These are phyloP conservation scores for Spisula solida DNA, from an alignment of 2,888 invertebrate species.

Conservation along the genomic window DNA sequence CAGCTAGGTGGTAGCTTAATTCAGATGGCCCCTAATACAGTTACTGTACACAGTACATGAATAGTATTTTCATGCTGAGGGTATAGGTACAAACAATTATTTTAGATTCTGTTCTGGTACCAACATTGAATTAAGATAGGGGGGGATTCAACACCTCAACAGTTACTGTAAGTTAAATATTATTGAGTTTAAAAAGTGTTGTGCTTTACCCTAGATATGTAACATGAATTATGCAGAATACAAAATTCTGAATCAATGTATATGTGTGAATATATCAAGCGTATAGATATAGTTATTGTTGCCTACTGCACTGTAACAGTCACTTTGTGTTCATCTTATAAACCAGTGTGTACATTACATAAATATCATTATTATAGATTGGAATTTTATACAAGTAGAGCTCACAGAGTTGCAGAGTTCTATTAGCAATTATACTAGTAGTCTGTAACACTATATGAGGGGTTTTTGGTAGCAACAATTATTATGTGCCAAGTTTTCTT, in stretches of 20 bases:
- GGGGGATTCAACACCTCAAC: too few relatives aligned
- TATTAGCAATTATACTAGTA: neutral
- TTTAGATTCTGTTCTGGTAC: too few relatives aligned
- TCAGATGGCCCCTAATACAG: too few relatives aligned
- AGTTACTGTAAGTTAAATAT: too few relatives aligned
- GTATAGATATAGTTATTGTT: neutral
- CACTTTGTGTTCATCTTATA: conserved; percentile 8
- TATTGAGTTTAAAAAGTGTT: too few relatives aligned
- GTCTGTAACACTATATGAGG: neutral
- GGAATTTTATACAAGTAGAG: neutral
- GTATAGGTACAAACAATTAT: too few relatives aligned
- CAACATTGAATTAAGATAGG: too few relatives aligned
- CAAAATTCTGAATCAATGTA: neutral
- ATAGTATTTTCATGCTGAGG: too few relatives aligned
- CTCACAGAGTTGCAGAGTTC: neutral
- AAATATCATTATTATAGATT: neutral
- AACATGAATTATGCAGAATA: neutral
- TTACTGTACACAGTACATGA: neutral
- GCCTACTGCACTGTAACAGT: neutral
- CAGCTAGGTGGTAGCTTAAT: too few relatives aligned
- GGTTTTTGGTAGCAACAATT: conserved; percentile 10
- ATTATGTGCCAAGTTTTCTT: conserved; percentile 18
- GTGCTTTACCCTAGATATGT: too few relatives aligned
- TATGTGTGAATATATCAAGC: conserved; percentile 10
- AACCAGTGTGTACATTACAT: conserved; percentile 3